Evolutionary conservation across 2,888 invertebrate species (phyloP), one percentile per base, ranked within the genome.

Genomic region (Eilema griseolum): DNA sequence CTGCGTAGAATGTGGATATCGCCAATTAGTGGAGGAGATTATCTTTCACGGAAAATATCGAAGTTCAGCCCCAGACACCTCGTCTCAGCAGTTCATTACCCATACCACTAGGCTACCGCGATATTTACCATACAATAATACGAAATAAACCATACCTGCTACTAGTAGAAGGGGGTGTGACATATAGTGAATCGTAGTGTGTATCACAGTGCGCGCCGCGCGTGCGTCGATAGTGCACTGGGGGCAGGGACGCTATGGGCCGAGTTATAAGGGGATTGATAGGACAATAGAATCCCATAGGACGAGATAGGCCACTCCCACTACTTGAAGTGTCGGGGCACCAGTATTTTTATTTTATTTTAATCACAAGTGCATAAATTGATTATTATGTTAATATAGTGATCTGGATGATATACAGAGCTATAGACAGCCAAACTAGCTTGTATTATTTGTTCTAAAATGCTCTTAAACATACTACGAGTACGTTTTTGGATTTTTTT

Each of bases 251-350:
- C 76, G 75, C 72, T 75, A 24, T 33, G 74, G 70, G 77, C 85
- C 85, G 83, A 76, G 79, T 82, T 88, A 75, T 88, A 88, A 85
- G 81, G 69, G 65, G 74, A 68, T 61, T 33, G 57, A 69, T 71
- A 73, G 69, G 61, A 64, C 63, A 70, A 61, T 71, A 46, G 61
- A 61, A 20, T 61, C 56, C 65, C 71, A 76, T 82, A 75, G 86
- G 86, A 79, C 69, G 84, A 79, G 24, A 7, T 62, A 71, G 70
- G 87, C 82, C 84, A 89, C 93, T 89, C 92, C 92, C 85, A 83
- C 81, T 84, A 57, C 24, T 78, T 71, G 56, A 67, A 71, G 37
- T 71, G 70, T n/a, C 67, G 65, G 69, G 11, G 37, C 31, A 67
- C 64, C 59, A 59, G 20, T 52, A 66, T 10, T 62, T 23, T 61